These are phyloP conservation scores for Romanomermis culicivorax DNA, from an alignment of 2,888 invertebrate species.

Conservation along the genomic window DNA sequence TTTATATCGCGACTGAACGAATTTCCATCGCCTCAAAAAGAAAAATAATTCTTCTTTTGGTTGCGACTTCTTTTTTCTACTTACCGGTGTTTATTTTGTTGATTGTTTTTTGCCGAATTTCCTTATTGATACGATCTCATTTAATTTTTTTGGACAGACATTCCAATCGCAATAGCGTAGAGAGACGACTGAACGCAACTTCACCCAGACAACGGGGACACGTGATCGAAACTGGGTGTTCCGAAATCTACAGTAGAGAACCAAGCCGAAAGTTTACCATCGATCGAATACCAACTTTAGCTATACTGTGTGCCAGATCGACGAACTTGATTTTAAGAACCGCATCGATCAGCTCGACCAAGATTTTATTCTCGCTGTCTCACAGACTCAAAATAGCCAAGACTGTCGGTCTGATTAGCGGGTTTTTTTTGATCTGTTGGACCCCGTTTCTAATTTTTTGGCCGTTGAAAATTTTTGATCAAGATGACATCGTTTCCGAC, in stretches of 20 bases:
- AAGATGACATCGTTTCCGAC: constrained; percentile 15
- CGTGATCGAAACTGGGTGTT: not conserved
- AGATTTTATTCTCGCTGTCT: too few relatives aligned
- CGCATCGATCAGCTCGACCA: too few relatives aligned
- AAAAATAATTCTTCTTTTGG: constrained; percentile 11
- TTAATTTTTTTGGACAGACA: constrained; percentile 15
- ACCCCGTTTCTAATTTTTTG: constrained; percentile 21
- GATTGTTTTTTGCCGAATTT: constrained; percentile 18
- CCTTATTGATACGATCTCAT: constrained; percentile 18
- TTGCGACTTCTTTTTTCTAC: constrained; percentile 17
- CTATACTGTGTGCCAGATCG: too few relatives aligned
- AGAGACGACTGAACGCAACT: not conserved
- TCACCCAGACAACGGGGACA: not conserved
- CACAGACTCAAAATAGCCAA: constrained; percentile 20
- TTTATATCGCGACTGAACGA: constrained; percentile 9
- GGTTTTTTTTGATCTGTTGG: constrained; percentile 22
- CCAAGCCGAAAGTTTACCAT: not conserved
- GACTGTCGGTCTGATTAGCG: constrained; percentile 19
- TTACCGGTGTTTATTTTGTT: constrained; percentile 17
- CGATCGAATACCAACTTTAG: too few relatives aligned
- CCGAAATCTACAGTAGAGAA: not conserved
- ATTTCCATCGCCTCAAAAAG: constrained; percentile 14
- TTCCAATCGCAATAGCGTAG: constrained; percentile 6
- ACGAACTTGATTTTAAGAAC: too few relatives aligned
- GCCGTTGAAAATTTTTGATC: constrained; percentile 18